phyloP scores from a whole-genome alignment of 2,113 vertebrate species.

The Hyla sarda region DNA sequence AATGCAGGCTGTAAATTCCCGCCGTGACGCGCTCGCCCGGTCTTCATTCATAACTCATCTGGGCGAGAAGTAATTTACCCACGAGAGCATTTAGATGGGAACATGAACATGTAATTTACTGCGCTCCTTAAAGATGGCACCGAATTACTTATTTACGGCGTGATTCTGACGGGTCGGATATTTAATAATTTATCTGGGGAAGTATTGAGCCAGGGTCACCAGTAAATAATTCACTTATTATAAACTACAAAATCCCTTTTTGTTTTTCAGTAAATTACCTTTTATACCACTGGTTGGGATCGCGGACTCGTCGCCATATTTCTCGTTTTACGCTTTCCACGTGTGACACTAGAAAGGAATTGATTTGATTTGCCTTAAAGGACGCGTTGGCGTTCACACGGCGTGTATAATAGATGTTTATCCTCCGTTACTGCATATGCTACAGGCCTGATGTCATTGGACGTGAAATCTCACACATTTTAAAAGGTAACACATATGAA shows the following conservation, averaged over 20 bases:
- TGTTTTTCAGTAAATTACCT: constrained; percentile 59
- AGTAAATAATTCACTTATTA: constrained; percentile 74
- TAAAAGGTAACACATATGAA: too few species aligned
- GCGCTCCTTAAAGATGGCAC: constrained; percentile 66
- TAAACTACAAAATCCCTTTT: constrained; percentile 62
- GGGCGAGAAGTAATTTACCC: constrained; percentile 60
- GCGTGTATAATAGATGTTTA: neutral
- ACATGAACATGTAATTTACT: constrained; percentile 70
- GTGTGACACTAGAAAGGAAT: neutral
- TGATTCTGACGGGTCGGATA: constrained; percentile 69
- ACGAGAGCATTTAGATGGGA: constrained; percentile 62
- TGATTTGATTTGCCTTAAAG: neutral
- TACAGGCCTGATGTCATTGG: neutral
- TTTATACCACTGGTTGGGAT: neutral
- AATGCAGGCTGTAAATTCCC: neutral
- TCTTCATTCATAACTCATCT: constrained; percentile 62
- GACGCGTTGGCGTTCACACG: too few species aligned
- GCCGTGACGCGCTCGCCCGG: constrained; percentile 26
- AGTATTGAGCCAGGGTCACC: constrained; percentile 68
- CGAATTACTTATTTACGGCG: constrained; percentile 71
- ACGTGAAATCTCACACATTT: neutral
- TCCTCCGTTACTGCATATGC: neutral
- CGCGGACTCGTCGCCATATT: fast-evolving
- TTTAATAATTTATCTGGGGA: constrained; percentile 71
- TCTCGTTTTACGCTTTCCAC: neutral